phyloP scores from a whole-genome alignment of 2,113 vertebrate genomes.

The Pomatorhinus ruficollis region DNA sequence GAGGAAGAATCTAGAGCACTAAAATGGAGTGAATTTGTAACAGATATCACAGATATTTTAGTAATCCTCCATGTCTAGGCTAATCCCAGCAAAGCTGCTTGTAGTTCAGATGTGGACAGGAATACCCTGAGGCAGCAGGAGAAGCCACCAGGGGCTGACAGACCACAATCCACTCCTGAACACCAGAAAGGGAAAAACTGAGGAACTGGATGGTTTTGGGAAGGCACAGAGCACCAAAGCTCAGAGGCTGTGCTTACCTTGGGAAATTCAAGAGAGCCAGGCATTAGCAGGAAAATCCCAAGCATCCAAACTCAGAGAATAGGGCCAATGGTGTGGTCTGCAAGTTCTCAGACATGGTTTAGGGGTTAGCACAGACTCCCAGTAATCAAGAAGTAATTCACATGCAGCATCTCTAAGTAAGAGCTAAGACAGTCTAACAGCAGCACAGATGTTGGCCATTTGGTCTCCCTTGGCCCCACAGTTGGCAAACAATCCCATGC shows the following conservation, averaged over 20 bases:
- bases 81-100: neutral
- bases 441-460: neutral
- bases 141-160: neutral
- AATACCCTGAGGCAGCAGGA: neutral
- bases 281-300: neutral
- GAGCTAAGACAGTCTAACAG: neutral
- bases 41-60: neutral
- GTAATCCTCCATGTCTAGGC: neutral
- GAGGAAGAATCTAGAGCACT: neutral
- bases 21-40: neutral
- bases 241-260: neutral
- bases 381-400: neutral
- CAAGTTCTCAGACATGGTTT: neutral
- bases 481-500: neutral
- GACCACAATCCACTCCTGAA: neutral
- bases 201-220: neutral
- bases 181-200: fast-evolving
- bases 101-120: neutral
- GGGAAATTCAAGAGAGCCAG: neutral
- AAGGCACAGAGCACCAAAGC: neutral
- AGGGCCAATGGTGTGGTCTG: neutral
- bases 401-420: neutral
- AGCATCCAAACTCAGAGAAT: neutral
- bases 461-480: neutral
- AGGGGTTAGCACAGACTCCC: neutral